These are phyloP conservation scores for Adoxophyes honmai DNA, from an alignment of 1,140 invertebrate genomes.

Conservation along the genomic window DNA sequence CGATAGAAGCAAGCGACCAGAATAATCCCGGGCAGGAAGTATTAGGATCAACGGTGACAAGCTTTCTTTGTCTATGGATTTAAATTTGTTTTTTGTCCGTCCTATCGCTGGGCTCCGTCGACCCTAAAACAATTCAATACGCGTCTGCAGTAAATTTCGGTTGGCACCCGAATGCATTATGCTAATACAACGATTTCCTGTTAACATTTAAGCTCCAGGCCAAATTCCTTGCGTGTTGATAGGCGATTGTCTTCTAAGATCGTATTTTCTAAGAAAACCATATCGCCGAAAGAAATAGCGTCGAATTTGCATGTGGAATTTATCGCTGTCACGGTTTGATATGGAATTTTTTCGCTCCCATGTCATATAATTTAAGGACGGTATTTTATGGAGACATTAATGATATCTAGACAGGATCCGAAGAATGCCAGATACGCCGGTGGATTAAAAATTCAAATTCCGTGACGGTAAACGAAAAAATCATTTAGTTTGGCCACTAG, in stretches of 20 bases:
- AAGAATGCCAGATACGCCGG: slow-evolving; percentile 40
- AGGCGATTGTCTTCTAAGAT: slow-evolving; percentile 41
- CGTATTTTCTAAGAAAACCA: slow-evolving; percentile 33
- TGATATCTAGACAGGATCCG: slow-evolving; percentile 45
- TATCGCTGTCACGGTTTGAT: slow-evolving; percentile 31
- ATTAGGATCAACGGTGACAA: slow-evolving; percentile 21
- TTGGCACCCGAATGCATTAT: slow-evolving; percentile 60
- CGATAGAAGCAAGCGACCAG: not conserved
- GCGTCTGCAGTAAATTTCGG: slow-evolving; percentile 47
- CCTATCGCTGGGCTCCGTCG: slow-evolving; percentile 33
- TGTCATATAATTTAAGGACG: slow-evolving; percentile 60
- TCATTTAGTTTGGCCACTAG: slow-evolving; percentile 52
- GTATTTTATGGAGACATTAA: slow-evolving; percentile 51
- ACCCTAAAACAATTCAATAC: slow-evolving; percentile 38
- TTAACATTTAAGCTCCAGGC: slow-evolving; percentile 35
- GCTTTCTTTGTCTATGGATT: slow-evolving; percentile 9
- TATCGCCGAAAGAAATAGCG: slow-evolving; percentile 31
- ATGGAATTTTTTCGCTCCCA: slow-evolving; percentile 46
- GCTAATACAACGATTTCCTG: slow-evolving; percentile 59
- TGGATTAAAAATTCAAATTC: slow-evolving; percentile 55
- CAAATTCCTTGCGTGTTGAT: slow-evolving; percentile 53
- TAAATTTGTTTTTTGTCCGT: slow-evolving; percentile 27
- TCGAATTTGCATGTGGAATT: slow-evolving; percentile 54
- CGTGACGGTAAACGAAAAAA: slow-evolving; percentile 32
- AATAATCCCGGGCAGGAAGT: slow-evolving; percentile 26